Conservation (phyloP, 1,140 invertebrate species). For the Pemphigus obesinymphae region DNA sequence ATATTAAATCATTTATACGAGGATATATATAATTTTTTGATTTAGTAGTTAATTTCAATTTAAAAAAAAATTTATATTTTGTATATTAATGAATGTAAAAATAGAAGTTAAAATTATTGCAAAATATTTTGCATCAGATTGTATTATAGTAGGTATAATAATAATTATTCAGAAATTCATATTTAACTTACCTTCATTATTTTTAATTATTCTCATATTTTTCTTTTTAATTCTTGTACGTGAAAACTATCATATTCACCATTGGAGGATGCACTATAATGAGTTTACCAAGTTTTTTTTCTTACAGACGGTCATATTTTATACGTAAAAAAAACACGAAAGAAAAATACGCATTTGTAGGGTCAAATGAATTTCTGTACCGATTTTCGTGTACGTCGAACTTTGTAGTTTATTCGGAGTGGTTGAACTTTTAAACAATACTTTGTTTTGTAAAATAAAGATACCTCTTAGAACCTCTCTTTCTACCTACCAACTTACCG, state of each 20-base stretch:
- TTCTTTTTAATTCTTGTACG: background rate
- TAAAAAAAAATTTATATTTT: too few relatives aligned
- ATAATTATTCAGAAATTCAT: too few relatives aligned
- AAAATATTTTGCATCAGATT: too few relatives aligned
- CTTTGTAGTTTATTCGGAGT: slow-evolving; percentile 26
- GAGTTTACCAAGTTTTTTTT: background rate
- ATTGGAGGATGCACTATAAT: background rate
- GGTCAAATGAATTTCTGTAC: slow-evolving; percentile 15
- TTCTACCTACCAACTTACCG: background rate
- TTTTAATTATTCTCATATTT: background rate
- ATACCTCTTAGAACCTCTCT: slow-evolving; percentile 1
- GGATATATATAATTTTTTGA: too few relatives aligned
- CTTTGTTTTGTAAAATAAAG: slow-evolving; percentile 27
- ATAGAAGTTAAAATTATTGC: too few relatives aligned
- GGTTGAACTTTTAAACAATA: slow-evolving; percentile 31
- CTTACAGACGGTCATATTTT: background rate
- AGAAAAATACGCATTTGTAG: background rate
- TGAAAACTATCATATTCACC: background rate
- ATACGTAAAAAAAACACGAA: background rate
- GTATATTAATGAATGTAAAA: too few relatives aligned
- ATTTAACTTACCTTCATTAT: too few relatives aligned
- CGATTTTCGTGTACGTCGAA: slow-evolving; percentile 24
- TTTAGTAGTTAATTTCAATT: too few relatives aligned
- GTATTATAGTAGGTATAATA: too few relatives aligned
- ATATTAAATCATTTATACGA: too few relatives aligned